Percentiles rank a stretch among this genome's conserved stretches.
These are phyloP conservation scores for Xestia xanthographa DNA, from an alignment of 2,888 invertebrate species.

Conservation along the genomic window DNA sequence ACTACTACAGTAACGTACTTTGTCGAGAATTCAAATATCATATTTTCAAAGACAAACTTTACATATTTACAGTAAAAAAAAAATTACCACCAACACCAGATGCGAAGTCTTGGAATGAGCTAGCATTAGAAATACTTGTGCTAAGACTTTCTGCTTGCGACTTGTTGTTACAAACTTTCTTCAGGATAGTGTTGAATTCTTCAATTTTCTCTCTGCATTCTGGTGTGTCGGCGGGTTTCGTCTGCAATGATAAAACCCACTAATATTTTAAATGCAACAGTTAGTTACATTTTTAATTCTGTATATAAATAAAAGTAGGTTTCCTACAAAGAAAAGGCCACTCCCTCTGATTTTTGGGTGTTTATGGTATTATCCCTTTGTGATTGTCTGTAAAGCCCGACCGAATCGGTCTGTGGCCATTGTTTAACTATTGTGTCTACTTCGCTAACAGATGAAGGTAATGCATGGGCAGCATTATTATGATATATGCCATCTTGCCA, in stretches of 20 bases:
- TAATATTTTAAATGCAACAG: conserved; percentile 43
- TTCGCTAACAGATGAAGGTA: no score
- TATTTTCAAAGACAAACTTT: background rate
- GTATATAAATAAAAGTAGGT: conserved; percentile 6
- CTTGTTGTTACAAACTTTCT: conserved; percentile 73
- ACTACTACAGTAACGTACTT: background rate
- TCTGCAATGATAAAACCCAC: conserved; percentile 64
- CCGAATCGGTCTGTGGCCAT: no score
- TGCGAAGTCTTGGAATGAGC: conserved; percentile 79
- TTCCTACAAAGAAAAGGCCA: background rate
- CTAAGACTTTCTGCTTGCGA: conserved; percentile 58
- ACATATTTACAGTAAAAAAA: background rate
- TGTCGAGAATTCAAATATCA: background rate
- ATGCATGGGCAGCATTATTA: no score
- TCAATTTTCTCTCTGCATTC: conserved; percentile 77
- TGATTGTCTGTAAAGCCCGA: no score
- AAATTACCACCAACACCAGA: conserved; percentile 78
- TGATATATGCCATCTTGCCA: no score
- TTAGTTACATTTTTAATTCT: conserved; percentile 13
- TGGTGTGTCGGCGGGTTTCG: conserved; percentile 63
- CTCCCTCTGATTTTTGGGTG: background rate
- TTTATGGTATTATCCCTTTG: no score
- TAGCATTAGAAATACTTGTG: conserved; percentile 70
- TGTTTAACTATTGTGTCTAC: no score
- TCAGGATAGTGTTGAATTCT: conserved; percentile 77